Conservation (phyloP, 2,797 vertebrate genomes). For the Mormyrus proboscirostris region DNA sequence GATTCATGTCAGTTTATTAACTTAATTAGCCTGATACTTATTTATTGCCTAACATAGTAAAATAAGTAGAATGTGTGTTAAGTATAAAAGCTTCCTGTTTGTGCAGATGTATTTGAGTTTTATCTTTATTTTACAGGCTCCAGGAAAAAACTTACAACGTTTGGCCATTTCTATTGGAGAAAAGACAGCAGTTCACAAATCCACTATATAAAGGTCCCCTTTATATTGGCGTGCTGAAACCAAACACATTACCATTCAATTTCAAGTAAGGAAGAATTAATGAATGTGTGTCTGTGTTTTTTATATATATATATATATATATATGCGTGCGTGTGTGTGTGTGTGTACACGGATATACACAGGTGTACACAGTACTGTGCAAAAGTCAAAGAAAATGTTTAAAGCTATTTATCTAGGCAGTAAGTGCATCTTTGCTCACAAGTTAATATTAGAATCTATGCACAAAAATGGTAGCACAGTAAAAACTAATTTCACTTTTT, state of each 20-base stretch:
- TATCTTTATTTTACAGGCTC: constrained; percentile 47
- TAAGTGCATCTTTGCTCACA: not conserved
- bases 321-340: not conserved
- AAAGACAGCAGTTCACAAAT: constrained; percentile 62
- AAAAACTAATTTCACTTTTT: not conserved
- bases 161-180: constrained; percentile 68
- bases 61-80: not conserved
- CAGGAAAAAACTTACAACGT: constrained; percentile 69
- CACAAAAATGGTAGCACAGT: not conserved
- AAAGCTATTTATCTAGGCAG: not conserved
- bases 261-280: constrained; percentile 61
- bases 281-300: not conserved
- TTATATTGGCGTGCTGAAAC: constrained; percentile 57
- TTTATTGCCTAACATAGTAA: not conserved
- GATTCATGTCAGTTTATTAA: not conserved
- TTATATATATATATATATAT: not conserved
- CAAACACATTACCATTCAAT: constrained; percentile 65
- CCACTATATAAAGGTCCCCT: constrained; percentile 62
- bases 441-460: not conserved
- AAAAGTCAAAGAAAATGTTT: not conserved
- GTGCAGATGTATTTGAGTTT: not conserved
- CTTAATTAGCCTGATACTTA: not conserved
- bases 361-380: not conserved
- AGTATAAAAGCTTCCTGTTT: not conserved
- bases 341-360: not conserved